Percentiles rank a stretch among this genome's conserved stretches.
Conservation (phyloP, 2,113 vertebrate species). For the Hipposideros armiger region DNA sequence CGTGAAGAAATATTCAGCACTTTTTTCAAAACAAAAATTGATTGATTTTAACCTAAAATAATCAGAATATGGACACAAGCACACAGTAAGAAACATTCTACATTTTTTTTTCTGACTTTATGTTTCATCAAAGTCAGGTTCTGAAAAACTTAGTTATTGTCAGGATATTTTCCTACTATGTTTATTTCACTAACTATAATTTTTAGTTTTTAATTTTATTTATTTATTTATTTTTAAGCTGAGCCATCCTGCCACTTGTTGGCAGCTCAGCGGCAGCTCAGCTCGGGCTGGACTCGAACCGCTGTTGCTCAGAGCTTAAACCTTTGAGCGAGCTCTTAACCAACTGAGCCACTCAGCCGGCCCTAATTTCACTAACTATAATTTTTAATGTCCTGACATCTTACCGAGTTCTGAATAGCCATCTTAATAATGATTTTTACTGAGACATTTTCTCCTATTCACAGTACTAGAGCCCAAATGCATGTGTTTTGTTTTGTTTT, state of each 20-base stretch:
- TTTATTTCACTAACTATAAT: background rate
- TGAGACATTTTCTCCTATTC: background rate
- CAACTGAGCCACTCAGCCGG: too few species aligned
- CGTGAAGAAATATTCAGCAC: background rate
- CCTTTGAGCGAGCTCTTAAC: too few species aligned
- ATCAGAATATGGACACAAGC: background rate
- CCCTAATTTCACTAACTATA: background rate
- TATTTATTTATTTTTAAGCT: background rate
- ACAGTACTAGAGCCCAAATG: background rate
- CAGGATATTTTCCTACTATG: background rate
- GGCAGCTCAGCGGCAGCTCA: too few species aligned
- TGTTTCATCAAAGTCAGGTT: background rate
- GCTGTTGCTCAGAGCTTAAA: too few species aligned
- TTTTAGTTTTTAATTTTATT: background rate
- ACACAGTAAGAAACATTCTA: background rate
- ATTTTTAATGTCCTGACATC: background rate
- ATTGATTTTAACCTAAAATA: background rate
- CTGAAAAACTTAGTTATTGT: background rate
- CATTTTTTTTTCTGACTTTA: background rate
- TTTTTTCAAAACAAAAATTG: background rate
- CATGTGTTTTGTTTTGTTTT: background rate
- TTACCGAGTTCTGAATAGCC: background rate
- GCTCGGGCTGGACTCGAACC: too few species aligned
- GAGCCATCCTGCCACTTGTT: too few species aligned
- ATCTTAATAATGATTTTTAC: background rate